Base-by-base conservation (phyloP, 2,888 invertebrate species). In the Ellobium chinense region DNA sequence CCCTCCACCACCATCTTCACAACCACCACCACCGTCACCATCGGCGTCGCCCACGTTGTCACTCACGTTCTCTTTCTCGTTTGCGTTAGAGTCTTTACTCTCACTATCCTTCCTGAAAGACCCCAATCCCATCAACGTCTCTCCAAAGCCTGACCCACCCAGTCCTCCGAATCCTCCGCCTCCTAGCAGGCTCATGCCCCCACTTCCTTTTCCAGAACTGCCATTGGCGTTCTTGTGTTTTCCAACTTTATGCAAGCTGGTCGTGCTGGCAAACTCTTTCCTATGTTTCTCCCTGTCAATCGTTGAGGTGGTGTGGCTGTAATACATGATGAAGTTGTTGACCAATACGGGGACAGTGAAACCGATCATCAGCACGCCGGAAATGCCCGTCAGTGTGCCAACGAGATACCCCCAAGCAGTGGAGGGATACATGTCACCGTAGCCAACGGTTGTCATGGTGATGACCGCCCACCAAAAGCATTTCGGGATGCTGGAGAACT, bases 251-350 rank as follows among this genome's bases (percentile, higher is more conserved):
- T 70, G 70, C 18, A 70, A n/a, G n/a, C n/a, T 58, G 18, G 56
- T 9, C 2, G 58, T n/a, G 1, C 9, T n/a, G 31, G 4, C n/a
- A 9, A 34, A 0, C 4, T 60, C 46, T 21, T 37, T 37, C 14
- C 58, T 24, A 18, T 72, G 31, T n/a, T 79, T 36, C 63, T 80
- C 86, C 12, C 83, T 69, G 3, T 84, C 73, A 69, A 83, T 81
- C 1, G 86, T 82, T 66, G 86, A 89, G 69, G 87, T 86, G 0
- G 89, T 86, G 70, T 90, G 89, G 31, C 87, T 85, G 83, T 91
- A 91, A 76, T 89, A 91, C 72, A 91, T 83, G 63, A 90, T 86
- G 81, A 91, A 91, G 78, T 91, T 91, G 78, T 89, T 91, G n/a
- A 91, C 91, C 1, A 91, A 85, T 14, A 90, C 88, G 2, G 91